phyloP scores from a whole-genome alignment of 2,797 vertebrate genomes.

The Rhinophrynus dorsalis region DNA sequence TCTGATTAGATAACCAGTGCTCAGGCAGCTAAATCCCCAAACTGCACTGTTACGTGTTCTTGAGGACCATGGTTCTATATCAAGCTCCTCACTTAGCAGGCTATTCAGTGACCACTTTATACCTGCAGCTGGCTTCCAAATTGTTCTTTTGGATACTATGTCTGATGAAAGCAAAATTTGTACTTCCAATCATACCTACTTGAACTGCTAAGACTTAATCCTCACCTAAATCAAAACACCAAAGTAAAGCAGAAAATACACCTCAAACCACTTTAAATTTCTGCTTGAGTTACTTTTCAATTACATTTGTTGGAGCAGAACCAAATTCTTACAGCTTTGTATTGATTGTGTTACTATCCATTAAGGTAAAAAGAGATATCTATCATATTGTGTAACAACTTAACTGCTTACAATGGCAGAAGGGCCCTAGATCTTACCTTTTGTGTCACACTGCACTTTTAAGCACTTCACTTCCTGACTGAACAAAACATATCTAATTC shows the following conservation, averaged over 20 bases:
- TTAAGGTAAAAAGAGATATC: slow-evolving; percentile 84
- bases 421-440: slow-evolving; percentile 63
- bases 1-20: no score
- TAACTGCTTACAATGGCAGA: slow-evolving; percentile 84
- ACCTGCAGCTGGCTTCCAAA: slow-evolving; percentile 48
- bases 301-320: slow-evolving; percentile 85
- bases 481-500: slow-evolving; percentile 57
- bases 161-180: slow-evolving; percentile 59
- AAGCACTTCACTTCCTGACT: slow-evolving; percentile 52
- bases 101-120: slow-evolving; percentile 51
- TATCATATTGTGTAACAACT: slow-evolving; percentile 85
- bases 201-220: slow-evolving; percentile 60
- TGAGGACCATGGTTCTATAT: no score
- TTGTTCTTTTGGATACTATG: slow-evolving; percentile 52
- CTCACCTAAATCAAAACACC: slow-evolving; percentile 70
- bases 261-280: slow-evolving; percentile 68
- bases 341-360: slow-evolving; percentile 86
- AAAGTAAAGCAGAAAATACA: slow-evolving; percentile 56
- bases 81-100: no score
- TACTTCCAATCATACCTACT: slow-evolving; percentile 63
- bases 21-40: no score
- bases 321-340: slow-evolving; percentile 86
- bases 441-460: slow-evolving; percentile 57
- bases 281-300: slow-evolving; percentile 89
- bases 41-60: no score